phyloP scores from a whole-genome alignment of 2,888 invertebrate genomes.

The Calliphora vomitoria region DNA sequence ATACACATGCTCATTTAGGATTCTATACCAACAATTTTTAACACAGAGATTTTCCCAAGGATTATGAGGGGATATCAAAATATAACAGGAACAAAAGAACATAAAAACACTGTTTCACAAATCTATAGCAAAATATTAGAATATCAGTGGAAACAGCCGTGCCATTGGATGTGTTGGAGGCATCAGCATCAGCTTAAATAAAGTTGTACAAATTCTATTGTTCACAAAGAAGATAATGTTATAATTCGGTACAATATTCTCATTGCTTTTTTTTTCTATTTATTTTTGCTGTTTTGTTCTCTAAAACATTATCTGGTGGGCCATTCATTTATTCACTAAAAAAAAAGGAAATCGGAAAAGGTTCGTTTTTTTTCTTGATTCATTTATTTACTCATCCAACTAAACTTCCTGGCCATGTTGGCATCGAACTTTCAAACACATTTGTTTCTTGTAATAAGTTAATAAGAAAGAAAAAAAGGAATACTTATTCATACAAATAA shows the following conservation, averaged over 20 bases:
- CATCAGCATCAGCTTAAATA: constrained; percentile 61
- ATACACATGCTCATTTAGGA: constrained; percentile 17
- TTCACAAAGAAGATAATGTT: constrained; percentile 60
- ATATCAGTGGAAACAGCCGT: constrained; percentile 34
- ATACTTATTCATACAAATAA: constrained; percentile 7
- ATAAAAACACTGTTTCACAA: constrained; percentile 24
- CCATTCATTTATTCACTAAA: background rate
- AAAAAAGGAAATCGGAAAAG: constrained; percentile 34
- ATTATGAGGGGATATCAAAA: constrained; percentile 47
- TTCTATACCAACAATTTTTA: constrained; percentile 30
- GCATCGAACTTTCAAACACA: constrained; percentile 59
- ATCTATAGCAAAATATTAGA: constrained; percentile 54
- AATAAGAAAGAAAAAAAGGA: constrained; percentile 53
- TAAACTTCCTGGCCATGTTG: constrained; percentile 52
- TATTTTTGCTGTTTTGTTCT: constrained; percentile 21
- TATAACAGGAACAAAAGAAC: constrained; percentile 3
- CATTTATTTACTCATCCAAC: constrained; percentile 62
- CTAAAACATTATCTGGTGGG: constrained; percentile 39
- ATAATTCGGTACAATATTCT: constrained; percentile 43
- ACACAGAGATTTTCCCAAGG: constrained; percentile 40
- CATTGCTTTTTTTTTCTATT: constrained; percentile 13
- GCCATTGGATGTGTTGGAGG: background rate
- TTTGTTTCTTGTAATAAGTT: constrained; percentile 65
- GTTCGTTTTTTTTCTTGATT: constrained; percentile 30
- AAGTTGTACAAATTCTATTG: constrained; percentile 65